phyloP scores from a whole-genome alignment of 2,113 vertebrate genomes.

The Vicugna pacos region DNA sequence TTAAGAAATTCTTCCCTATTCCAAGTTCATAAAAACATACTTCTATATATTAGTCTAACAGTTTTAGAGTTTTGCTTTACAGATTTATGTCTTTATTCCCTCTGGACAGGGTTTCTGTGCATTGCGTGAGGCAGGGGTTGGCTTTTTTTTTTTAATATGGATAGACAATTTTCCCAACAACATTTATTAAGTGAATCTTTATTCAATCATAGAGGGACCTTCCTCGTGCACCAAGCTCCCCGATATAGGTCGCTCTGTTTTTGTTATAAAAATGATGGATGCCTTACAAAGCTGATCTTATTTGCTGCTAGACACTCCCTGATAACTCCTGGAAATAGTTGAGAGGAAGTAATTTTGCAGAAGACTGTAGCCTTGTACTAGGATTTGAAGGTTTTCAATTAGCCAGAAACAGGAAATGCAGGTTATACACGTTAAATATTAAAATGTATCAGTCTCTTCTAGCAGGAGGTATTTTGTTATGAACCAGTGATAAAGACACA shows the following conservation, averaged over 20 bases:
- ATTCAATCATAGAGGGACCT: not conserved
- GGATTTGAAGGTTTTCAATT: not conserved
- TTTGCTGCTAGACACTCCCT: not conserved
- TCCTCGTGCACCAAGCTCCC: not conserved
- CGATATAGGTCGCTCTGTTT: not conserved
- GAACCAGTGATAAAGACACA: not conserved
- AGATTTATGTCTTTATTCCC: not conserved
- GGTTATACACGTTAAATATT: not conserved
- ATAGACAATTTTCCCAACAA: not conserved
- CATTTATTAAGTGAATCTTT: not conserved
- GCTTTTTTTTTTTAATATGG: not conserved
- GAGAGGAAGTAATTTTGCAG: not conserved
- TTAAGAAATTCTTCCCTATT: not conserved
- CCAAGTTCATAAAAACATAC: slow-evolving; percentile 2
- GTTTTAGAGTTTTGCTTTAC: not conserved
- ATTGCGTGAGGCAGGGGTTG: not conserved
- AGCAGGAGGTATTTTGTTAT: not conserved
- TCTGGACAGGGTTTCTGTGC: not conserved
- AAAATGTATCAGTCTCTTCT: not conserved
- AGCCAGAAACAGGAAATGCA: not conserved
- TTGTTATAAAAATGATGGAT: not conserved
- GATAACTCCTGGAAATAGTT: not conserved
- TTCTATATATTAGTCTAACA: not conserved
- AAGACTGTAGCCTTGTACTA: not conserved
- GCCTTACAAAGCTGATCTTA: not conserved